Base-by-base conservation (phyloP, 2,797 vertebrate species). In the Hylomyscus alleni region DNA sequence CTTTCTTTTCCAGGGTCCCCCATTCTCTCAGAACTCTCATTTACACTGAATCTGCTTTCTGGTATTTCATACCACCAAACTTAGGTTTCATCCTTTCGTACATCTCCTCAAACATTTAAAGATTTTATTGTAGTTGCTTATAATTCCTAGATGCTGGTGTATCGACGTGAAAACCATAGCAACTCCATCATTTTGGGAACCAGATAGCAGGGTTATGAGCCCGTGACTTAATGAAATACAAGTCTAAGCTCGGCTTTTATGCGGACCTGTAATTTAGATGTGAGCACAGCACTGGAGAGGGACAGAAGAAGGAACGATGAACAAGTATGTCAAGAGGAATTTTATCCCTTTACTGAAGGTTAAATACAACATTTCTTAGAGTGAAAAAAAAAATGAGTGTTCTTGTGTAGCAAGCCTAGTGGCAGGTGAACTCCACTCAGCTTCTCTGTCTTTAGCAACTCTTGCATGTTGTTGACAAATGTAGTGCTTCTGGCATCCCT, bases 41-140 rank as follows among this genome's bases (percentile, higher is more conserved):
- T 86, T 19, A 80, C 37, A 47, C 13, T 84, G 69, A 19, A 52
- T 80, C 56, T 86, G 13, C 94, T 77, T 31, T 81, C 90, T 81
- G n/a, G 31, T 60, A 7, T 81, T 89, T 87, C 6, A 67, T 6
- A 2, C 58, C 72, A 15, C 34, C 81, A 56, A 89, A 84, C 24
- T 73, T 76, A 65, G 60, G 9, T 67, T 52, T 73, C 73, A 83
- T 26, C 4, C 69, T 56, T 81, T 86, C 91, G 13, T 72, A 76
- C 12, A 72, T 86, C 40, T 95, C 31, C 69, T 72, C 44, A 91
- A 96, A 82, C 26, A 85, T 24, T 75, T 83, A 85, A 96, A 89
- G 8, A 77, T 93, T 86, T 81, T 4, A 44, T 80, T 67, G 22
- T 6, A 50, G 1, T 29, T 34, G 24, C 20, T 65, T 29, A 29